Evolutionary conservation across 2,888 invertebrate genomes (phyloP), one percentile per base, ranked within the genome.

Genomic region (Watsonalla binaria): DNA sequence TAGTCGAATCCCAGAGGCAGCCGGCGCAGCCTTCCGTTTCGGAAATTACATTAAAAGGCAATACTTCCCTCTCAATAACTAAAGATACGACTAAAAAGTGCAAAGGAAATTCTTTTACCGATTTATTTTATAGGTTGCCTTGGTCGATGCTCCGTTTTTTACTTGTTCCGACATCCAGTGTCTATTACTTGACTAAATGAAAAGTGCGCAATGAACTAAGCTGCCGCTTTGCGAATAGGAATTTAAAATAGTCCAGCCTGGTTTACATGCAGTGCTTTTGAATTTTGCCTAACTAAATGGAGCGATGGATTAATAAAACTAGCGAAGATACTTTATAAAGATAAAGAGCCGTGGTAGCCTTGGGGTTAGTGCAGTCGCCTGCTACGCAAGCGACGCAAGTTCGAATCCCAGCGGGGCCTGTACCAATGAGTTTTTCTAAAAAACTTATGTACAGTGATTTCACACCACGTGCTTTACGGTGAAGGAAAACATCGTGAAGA

Each of bases 1-100:
- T 87, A 86, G 78, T 65, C 65, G 72, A 74, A 69, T 85, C 87
- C 85, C 86, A 59, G 58, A 69, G 80, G 84, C 79, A 72, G 56
- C 63, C 58, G 69, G 61, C 67, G 70, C 68, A 66, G 76, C 72
- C 80, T 83, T 81, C 83, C 86, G 83, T 80, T 86, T 84, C 82
- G 87, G 87, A 89, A 87, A 89, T 89, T 86, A 85, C 82, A 82
- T 89, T 88, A 88, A 87, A 85, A 84, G 78, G 81, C 83, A 82
- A 87, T 87, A 88, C 86, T 83, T 85, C 74, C 78, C 68, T 65
- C 71, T 69, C 80, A 76, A 78, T 83, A 84, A 76, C 78, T 78
- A 70, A 73, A 74, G 74, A 75, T 74, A 77, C 69, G 69, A 74
- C 68, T 66, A 70, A 75, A 76, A 80, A 80, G 74, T 74, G 71